Conservation (phyloP, 1,140 invertebrate genomes). For the Drosophila tsacasi region DNA sequence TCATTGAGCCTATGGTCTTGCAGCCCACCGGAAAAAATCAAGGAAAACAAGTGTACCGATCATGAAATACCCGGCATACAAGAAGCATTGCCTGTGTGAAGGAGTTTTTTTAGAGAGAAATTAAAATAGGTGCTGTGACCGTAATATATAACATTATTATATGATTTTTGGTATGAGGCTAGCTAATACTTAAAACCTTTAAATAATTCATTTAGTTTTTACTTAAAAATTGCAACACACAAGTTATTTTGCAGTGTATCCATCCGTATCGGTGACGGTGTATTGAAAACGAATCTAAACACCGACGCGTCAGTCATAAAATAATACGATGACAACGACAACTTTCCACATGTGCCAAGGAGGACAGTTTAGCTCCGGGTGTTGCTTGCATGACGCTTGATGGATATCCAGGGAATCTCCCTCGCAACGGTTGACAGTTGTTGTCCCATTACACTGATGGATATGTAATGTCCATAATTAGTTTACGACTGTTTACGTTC, state of each 20-base stretch:
- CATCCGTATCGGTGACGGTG: slow-evolving; percentile 12
- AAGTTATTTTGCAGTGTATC: background rate
- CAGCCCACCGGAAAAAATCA: slow-evolving; percentile 4
- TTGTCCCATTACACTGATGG: slow-evolving; percentile 63
- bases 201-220: background rate
- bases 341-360: slow-evolving; percentile 56
- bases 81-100: background rate
- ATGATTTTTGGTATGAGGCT: background rate
- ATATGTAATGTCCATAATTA: slow-evolving; percentile 71
- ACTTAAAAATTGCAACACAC: accelerated
- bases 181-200: background rate
- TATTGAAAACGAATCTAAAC: slow-evolving; percentile 49
- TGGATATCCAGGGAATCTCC: slow-evolving; percentile 29
- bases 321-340: slow-evolving; percentile 47
- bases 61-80: background rate
- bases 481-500: slow-evolving; percentile 53
- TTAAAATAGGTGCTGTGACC: accelerated
- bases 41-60: background rate
- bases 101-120: background rate
- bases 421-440: slow-evolving; percentile 61
- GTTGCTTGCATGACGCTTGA: slow-evolving; percentile 57
- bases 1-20: slow-evolving; percentile 39
- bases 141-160: no score
- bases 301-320: slow-evolving; percentile 48
- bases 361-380: slow-evolving; percentile 35